Conservation (phyloP, 1,140 invertebrate genomes). For the Brachionus sp. region DNA sequence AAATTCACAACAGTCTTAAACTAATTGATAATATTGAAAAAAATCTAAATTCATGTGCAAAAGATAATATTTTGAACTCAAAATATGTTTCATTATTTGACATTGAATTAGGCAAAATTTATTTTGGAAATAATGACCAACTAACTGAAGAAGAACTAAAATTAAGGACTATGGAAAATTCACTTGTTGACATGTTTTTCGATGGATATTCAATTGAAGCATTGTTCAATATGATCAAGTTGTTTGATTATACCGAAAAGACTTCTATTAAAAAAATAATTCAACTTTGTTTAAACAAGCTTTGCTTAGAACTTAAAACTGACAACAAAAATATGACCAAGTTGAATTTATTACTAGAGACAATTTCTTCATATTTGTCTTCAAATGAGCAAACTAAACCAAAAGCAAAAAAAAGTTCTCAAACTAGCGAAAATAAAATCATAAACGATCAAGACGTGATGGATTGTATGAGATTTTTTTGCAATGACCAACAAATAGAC, state of each 20-base stretch:
- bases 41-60: not conserved
- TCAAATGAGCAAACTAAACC: not conserved
- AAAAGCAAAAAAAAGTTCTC: slow-evolving; percentile 1
- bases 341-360: slow-evolving; percentile 6
- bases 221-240: not conserved
- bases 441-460: slow-evolving; percentile 27
- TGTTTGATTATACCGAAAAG: not conserved
- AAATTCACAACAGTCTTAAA: slow-evolving; percentile 31
- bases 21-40: slow-evolving; percentile 23
- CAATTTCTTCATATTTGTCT: slow-evolving; percentile 8
- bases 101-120: not conserved
- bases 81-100: not conserved
- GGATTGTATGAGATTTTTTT: slow-evolving; percentile 42
- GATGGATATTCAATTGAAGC: slow-evolving; percentile 29
- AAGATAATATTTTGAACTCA: not conserved
- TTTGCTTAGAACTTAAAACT: not conserved
- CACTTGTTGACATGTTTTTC: not conserved
- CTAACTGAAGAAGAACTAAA: not conserved
- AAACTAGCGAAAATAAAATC: not conserved
- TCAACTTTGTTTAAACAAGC: not conserved
- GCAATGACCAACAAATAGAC: slow-evolving; percentile 29
- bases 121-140: not conserved
- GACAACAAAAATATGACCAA: not conserved
- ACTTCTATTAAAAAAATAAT: slow-evolving; percentile 11
- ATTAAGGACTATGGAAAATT: not conserved